Percentiles rank a stretch among this genome's conserved stretches.
phyloP scores from a whole-genome alignment of 2,888 invertebrate genomes.

The Idaea aversata region DNA sequence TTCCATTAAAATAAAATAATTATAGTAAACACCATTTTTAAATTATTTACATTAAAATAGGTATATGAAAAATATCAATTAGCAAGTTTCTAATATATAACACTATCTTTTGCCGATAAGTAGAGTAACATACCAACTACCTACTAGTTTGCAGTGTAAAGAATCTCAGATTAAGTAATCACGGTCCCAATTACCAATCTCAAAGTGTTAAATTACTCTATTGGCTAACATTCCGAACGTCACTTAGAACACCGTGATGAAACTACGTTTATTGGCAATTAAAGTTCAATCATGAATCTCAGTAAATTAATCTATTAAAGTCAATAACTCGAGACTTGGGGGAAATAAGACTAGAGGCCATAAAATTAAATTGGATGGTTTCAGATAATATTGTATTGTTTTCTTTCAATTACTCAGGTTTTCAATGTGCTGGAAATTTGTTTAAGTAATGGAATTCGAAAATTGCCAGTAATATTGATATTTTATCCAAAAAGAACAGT shows the following conservation, averaged over 20 bases:
- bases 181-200: not conserved
- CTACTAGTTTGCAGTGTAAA: not conserved
- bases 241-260: not conserved
- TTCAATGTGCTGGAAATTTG: too few relatives aligned
- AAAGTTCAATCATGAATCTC: not conserved
- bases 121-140: not conserved
- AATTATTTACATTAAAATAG: too few relatives aligned
- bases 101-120: not conserved
- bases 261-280: not conserved
- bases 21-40: too few relatives aligned
- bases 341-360: not conserved
- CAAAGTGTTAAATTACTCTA: not conserved
- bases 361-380: too few relatives aligned
- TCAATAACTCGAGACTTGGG: not conserved
- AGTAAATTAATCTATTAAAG: not conserved
- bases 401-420: too few relatives aligned
- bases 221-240: not conserved
- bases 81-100: not conserved
- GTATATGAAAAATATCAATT: too few relatives aligned
- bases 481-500: too few relatives aligned
- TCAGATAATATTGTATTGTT: too few relatives aligned
- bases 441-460: too few relatives aligned
- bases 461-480: too few relatives aligned
- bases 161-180: not conserved
- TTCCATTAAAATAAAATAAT: too few relatives aligned